These are phyloP conservation scores for Drosophila chauvacae DNA, from an alignment of 1,140 invertebrate genomes.

Conservation along the genomic window DNA sequence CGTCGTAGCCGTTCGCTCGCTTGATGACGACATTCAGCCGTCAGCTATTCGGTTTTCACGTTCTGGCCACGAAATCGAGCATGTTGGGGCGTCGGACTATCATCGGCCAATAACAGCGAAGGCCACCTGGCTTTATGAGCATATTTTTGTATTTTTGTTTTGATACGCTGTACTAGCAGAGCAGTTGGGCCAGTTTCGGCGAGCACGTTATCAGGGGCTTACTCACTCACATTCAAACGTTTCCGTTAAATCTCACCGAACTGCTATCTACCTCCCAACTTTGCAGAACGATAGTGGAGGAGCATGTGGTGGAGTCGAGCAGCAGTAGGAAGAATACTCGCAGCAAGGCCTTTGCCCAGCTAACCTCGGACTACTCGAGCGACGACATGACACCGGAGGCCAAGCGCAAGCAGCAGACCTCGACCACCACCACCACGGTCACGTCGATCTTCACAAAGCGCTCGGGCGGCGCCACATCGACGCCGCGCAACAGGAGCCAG, in stretches of 20 bases:
- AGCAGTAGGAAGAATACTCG: constrained; percentile 42
- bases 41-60: constrained; percentile 48
- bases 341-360: constrained; percentile 45
- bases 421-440: constrained; percentile 30
- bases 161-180: constrained; percentile 51
- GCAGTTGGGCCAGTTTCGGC: constrained; percentile 13
- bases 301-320: constrained; percentile 61
- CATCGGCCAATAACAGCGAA: constrained; percentile 31
- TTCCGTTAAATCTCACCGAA: constrained; percentile 35
- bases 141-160: constrained; percentile 65
- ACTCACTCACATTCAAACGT: constrained; percentile 12
- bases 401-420: constrained; percentile 37
- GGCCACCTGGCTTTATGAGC: constrained; percentile 57
- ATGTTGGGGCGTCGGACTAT: constrained; percentile 23
- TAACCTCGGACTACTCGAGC: constrained; percentile 66
- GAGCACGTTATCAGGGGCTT: constrained; percentile 14
- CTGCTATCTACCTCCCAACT: constrained; percentile 16
- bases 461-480: constrained; percentile 60
- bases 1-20: constrained; percentile 21
- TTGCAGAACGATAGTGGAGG: constrained; percentile 79
- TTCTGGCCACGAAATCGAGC: constrained; percentile 45
- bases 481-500: constrained; percentile 59
- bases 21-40: constrained; percentile 67
- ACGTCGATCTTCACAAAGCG: constrained; percentile 54
- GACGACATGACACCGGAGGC: constrained; percentile 54